phyloP scores from a whole-genome alignment of 2,888 invertebrate genomes.

The Ecdyonurus torrentis region DNA sequence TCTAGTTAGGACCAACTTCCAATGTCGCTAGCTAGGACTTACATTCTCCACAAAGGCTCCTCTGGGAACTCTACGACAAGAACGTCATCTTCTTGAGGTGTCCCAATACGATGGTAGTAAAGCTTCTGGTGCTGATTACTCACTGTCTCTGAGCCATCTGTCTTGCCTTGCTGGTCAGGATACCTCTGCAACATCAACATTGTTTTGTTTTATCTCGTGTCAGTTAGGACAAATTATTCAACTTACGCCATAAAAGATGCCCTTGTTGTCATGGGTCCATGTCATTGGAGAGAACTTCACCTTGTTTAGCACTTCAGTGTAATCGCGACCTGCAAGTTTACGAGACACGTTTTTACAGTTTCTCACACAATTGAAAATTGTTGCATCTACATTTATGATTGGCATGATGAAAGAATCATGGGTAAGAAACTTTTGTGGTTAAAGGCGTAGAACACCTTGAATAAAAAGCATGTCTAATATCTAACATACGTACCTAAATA shows the following conservation, averaged over 20 bases:
- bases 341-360: constrained; percentile 8
- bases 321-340: constrained; percentile 54
- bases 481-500: too few relatives aligned
- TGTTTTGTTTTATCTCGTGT: too few relatives aligned
- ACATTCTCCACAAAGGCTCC: constrained; percentile 80
- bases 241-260: constrained; percentile 81
- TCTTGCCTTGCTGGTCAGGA: constrained; percentile 62
- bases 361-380: too few relatives aligned
- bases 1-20: too few relatives aligned
- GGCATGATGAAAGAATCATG: too few relatives aligned
- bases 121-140: constrained; percentile 82
- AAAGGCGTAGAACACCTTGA: too few relatives aligned
- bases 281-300: constrained; percentile 83
- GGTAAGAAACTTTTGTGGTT: constrained; percentile 1
- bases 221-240: too few relatives aligned
- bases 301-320: constrained; percentile 74
- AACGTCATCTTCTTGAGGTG: constrained; percentile 70
- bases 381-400: too few relatives aligned
- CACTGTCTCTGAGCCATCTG: constrained; percentile 83
- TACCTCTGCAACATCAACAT: constrained; percentile 61
- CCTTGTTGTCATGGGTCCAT: constrained; percentile 91
- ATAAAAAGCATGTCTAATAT: too few relatives aligned
- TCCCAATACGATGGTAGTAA: constrained; percentile 79
- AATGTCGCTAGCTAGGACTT: too few relatives aligned
- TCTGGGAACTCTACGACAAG: constrained; percentile 79